Percentiles rank a stretch among this genome's conserved stretches.
phyloP scores from a whole-genome alignment of 2,797 vertebrate genomes.

The Poeciliopsis presidionis region DNA sequence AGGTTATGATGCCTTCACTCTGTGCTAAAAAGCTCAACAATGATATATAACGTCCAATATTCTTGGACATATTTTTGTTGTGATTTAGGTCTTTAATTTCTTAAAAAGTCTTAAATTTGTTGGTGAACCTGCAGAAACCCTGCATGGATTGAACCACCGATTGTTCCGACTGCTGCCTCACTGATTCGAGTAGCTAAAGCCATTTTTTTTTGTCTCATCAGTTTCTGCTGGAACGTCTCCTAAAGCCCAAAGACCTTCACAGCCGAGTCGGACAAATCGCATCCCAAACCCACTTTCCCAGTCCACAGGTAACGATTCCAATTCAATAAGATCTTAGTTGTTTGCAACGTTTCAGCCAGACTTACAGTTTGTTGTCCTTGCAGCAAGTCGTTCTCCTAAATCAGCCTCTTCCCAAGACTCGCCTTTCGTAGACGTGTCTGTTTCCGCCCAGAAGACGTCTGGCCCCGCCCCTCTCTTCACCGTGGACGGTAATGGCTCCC shows the following conservation, averaged over 20 bases:
- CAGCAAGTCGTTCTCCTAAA: conserved; percentile 78
- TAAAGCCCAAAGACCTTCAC: conserved; percentile 77
- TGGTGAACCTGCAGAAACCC: too few species aligned
- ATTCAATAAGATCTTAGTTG: not conserved
- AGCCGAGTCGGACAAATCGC: conserved; percentile 70
- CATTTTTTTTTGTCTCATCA: conserved; percentile 27
- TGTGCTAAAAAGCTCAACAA: too few species aligned
- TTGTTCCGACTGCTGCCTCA: not conserved
- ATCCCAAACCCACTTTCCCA: conserved; percentile 68
- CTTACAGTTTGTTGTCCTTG: conserved; percentile 5
- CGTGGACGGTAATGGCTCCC: conserved; percentile 69
- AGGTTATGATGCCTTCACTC: too few species aligned
- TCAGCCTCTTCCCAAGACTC: conserved; percentile 73
- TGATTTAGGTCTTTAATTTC: too few species aligned
- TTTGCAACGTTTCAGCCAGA: not conserved
- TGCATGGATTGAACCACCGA: not conserved
- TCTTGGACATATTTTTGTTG: too few species aligned
- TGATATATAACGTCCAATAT: too few species aligned
- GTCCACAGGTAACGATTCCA: conserved; percentile 58
- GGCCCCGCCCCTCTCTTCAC: conserved; percentile 76
- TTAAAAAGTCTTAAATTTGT: too few species aligned
- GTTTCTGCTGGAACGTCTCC: conserved; percentile 75
- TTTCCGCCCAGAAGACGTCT: conserved; percentile 71
- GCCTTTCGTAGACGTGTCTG: conserved; percentile 74
- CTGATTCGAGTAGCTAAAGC: not conserved